Evolutionary conservation across 2,888 invertebrate species (phyloP).

Genomic region (Nomada goodeniana): DNA sequence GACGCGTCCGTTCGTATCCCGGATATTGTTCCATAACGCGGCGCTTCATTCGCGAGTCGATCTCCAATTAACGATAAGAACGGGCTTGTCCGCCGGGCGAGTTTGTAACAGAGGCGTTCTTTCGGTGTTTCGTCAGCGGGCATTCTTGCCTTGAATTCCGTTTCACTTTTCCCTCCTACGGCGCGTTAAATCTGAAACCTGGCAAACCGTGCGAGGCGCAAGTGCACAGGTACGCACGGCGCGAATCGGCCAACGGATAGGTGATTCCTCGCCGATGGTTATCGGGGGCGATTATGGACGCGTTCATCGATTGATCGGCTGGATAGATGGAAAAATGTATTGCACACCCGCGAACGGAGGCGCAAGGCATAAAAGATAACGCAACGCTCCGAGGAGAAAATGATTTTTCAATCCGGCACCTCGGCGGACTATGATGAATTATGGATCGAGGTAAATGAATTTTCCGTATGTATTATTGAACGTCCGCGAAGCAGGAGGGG

Average conservation of each 20-base stretch:
- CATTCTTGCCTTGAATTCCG: conserved; percentile 6
- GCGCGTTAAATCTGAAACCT: conserved; percentile 25
- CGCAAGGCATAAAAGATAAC: too few relatives aligned
- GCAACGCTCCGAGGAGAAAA: not conserved
- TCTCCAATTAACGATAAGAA: not conserved
- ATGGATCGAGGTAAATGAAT: conserved; percentile 31
- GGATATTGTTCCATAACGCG: too few relatives aligned
- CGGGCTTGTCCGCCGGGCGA: not conserved
- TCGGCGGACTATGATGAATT: conserved; percentile 32
- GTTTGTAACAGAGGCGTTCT: not conserved
- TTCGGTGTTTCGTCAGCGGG: conserved; percentile 10
- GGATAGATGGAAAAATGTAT: too few relatives aligned
- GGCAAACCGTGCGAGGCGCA: not conserved
- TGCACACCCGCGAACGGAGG: too few relatives aligned
- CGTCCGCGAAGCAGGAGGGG: not conserved
- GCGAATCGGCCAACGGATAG: not conserved
- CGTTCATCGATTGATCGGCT: conserved; percentile 12
- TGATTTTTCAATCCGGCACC: not conserved
- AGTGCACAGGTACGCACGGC: not conserved
- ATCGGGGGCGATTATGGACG: not conserved
- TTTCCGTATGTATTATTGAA: not conserved
- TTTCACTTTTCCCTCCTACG: conserved; percentile 11
- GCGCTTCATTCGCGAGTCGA: not conserved
- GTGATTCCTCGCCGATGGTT: not conserved
- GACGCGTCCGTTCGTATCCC: too few relatives aligned